A percentile compares a stretch with the other conserved stretches of the same genome.
phyloP scores from a whole-genome alignment of 2,888 invertebrate species.

The Cordylochernes scorpioides region DNA sequence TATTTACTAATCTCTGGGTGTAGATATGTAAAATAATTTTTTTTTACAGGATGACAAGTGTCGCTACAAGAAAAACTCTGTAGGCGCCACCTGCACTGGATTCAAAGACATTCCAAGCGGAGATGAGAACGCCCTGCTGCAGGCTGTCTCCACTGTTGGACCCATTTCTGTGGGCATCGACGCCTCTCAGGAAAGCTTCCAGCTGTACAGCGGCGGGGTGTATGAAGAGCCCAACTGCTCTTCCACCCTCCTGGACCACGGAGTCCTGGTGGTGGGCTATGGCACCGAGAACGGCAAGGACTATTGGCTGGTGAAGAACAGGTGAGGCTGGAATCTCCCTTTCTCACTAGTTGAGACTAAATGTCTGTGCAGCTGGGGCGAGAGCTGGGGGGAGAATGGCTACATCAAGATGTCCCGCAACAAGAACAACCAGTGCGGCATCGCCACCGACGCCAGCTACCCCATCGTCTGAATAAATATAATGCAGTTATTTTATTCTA shows the following conservation, averaged over 20 bases:
- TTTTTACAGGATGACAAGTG: constrained; percentile 22
- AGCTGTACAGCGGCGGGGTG: constrained; percentile 31
- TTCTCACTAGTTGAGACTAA: too few species aligned
- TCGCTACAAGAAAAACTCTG: constrained; percentile 28
- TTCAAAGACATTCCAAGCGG: constrained; percentile 45
- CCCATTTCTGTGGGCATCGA: constrained; percentile 69
- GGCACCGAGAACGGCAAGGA: constrained; percentile 33
- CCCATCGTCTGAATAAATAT: too few species aligned
- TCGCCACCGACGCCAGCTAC: too few species aligned
- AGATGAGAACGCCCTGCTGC: constrained; percentile 40
- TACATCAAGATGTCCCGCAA: too few species aligned
- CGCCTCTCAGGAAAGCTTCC: constrained; percentile 56
- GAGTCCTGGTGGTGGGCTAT: constrained; percentile 55
- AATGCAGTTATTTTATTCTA: too few species aligned
- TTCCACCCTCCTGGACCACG: constrained; percentile 48
- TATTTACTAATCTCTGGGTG: neutral
- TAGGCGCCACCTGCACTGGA: constrained; percentile 53
- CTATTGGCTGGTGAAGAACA: constrained; percentile 69
- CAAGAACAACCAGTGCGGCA: too few species aligned
- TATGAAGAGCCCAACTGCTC: constrained; percentile 50
- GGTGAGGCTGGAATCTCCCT: constrained; percentile 33
- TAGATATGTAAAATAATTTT: too few species aligned
- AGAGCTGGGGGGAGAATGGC: too few species aligned
- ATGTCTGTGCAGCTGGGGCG: too few species aligned
- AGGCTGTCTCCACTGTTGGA: constrained; percentile 40